These are phyloP conservation scores for Megamerina dolium DNA, from an alignment of 2,888 invertebrate species.

Conservation along the genomic window DNA sequence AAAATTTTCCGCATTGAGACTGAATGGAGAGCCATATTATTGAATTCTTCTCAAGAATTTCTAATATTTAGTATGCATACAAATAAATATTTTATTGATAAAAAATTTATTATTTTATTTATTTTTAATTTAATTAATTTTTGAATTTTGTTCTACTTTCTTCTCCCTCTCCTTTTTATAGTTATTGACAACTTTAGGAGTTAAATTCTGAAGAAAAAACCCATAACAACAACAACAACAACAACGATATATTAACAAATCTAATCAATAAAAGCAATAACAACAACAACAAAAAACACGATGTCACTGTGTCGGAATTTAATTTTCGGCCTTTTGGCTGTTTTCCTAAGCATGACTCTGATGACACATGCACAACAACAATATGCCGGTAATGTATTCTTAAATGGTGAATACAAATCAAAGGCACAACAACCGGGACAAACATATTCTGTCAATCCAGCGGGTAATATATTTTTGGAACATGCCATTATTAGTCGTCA, in stretches of 20 bases:
- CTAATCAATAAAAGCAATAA: neutral
- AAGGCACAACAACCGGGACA: conserved; percentile 31
- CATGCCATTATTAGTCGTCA: conserved; percentile 44
- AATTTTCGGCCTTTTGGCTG: conserved; percentile 26
- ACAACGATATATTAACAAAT: too few relatives aligned
- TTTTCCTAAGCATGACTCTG: conserved; percentile 16
- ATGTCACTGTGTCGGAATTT: conserved; percentile 31
- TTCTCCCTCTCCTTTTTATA: too few relatives aligned
- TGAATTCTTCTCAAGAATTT: too few relatives aligned
- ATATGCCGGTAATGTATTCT: conserved; percentile 41
- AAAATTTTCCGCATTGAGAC: too few relatives aligned
- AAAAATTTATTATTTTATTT: too few relatives aligned
- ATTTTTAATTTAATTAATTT: too few relatives aligned
- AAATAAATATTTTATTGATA: too few relatives aligned
- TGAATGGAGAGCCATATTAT: too few relatives aligned
- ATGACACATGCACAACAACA: conserved; percentile 26
- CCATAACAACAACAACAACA: too few relatives aligned
- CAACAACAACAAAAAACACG: conserved; percentile 8
- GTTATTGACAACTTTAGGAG: too few relatives aligned
- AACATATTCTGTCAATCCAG: conserved; percentile 30
- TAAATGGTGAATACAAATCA: conserved; percentile 40
- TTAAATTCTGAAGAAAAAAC: neutral
- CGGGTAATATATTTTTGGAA: conserved; percentile 38
- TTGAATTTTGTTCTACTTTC: too few relatives aligned
- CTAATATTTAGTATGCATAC: too few relatives aligned